Base-by-base conservation (phyloP, 2,797 vertebrate species). In the Phalloptychus januarius region DNA sequence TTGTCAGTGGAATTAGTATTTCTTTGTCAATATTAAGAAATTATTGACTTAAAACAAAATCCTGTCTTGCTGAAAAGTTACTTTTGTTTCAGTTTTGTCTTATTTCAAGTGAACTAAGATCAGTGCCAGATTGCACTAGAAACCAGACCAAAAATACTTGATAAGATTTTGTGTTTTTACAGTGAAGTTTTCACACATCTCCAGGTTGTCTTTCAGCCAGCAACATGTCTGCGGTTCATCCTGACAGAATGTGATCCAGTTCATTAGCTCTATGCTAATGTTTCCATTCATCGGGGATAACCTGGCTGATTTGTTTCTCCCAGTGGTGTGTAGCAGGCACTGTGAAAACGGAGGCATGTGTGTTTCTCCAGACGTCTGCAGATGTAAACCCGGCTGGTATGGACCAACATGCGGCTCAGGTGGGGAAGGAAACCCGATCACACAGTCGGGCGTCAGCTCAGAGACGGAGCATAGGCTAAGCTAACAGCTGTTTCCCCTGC, bases 311-410 rank as follows among this genome's bases (percentile, higher is more conserved):
- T 40, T 58, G 12, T 31, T 58, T 82, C 23, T 85, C 65, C 84
- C 75, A 98, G 98, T 97, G 97, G 95, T 99, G 88, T 99, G 98
- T 92, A 98, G 94, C 91, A 96, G 95, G 48, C 97, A 98, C 88
- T 99, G 97, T 93, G 97, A 99, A 85, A 97, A 99, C 5, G 97
- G 97, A 46, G 97, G 97, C 0, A 75, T 96, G 77, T 98, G 97
- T 76, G 87, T 97, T 72, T 92, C 95, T 72, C 97, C 98, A 25
- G 97, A 98, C 58, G 93, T 93, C 81, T 99, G 97, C 87, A 91
- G 95, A 75, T 98, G 97, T 89, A 95, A 93, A 84, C 83, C 92
- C 0, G 97, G 97, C 82, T 99, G 97, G 97, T 93, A 90, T 0
- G 97, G 97, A 88, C 97, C 97, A 0, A 98, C 97, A 0, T 98